These are phyloP conservation scores for Masticophis lateralis DNA, from an alignment of 2,797 vertebrate genomes.

Conservation along the genomic window DNA sequence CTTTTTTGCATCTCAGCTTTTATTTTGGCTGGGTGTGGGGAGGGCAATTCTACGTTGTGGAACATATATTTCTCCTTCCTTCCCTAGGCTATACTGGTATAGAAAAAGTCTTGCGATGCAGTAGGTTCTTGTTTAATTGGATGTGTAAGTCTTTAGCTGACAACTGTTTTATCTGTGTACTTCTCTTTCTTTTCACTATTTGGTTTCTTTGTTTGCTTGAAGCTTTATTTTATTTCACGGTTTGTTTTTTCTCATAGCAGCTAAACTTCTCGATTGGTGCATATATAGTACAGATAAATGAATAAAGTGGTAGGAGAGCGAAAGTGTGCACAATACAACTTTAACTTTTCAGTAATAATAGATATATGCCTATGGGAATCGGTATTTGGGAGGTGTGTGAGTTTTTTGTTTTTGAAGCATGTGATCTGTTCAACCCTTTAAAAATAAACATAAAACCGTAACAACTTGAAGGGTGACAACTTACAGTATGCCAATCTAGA, in stretches of 20 bases:
- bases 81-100: background rate
- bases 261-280: background rate
- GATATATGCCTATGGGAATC: background rate
- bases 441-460: background rate
- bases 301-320: background rate
- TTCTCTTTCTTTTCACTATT: background rate
- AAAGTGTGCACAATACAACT: background rate
- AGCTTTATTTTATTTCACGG: background rate
- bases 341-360: too few species aligned
- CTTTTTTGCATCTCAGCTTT: background rate
- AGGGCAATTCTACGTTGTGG: background rate
- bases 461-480: background rate
- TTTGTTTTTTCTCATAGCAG: background rate
- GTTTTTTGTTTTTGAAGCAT: background rate
- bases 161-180: background rate
- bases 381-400: background rate
- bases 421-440: background rate
- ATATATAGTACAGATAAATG: background rate
- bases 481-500: background rate
- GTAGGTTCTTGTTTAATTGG: background rate
- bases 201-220: background rate
- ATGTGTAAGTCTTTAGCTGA: background rate
- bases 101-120: background rate
- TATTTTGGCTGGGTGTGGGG: background rate
- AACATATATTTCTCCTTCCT: background rate